A percentile compares a stretch with the other conserved stretches of the same genome.
Evolutionary conservation across 2,888 invertebrate species (phyloP).

Genomic region (Patella caerulea): DNA sequence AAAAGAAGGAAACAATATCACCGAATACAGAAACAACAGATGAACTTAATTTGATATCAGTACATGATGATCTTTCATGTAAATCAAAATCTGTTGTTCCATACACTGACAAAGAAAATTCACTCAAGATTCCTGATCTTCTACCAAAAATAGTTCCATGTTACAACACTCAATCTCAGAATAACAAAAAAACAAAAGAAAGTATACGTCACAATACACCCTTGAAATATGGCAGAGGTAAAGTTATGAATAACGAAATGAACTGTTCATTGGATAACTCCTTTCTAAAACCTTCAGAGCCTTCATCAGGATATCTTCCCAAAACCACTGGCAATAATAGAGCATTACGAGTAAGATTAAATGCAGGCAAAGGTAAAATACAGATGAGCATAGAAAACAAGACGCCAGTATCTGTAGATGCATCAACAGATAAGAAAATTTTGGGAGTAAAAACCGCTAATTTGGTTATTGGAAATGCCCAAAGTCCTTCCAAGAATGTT

Average conservation of each 20-base stretch:
- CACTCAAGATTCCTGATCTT: too few relatives aligned
- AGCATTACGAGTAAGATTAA: background rate
- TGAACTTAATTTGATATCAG: too few relatives aligned
- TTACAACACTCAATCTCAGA: too few relatives aligned
- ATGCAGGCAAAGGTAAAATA: background rate
- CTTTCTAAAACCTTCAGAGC: background rate
- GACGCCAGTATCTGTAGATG: slow-evolving; percentile 14
- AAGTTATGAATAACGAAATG: background rate
- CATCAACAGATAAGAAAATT: slow-evolving; percentile 21
- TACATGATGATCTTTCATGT: too few relatives aligned
- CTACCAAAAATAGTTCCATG: too few relatives aligned
- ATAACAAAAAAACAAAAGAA: too few relatives aligned
- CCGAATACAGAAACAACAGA: too few relatives aligned
- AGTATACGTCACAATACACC: background rate
- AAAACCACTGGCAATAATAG: background rate
- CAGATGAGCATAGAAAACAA: slow-evolving; percentile 6
- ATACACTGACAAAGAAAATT: too few relatives aligned
- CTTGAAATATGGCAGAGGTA: slow-evolving; percentile 3
- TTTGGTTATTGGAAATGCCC: background rate
- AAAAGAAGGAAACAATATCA: too few relatives aligned
- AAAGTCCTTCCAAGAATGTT: slow-evolving; percentile 12
- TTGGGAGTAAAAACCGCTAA: background rate
- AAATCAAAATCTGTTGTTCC: too few relatives aligned
- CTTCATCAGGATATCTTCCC: background rate
- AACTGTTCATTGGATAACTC: background rate